A percentile compares a stretch with the other conserved stretches of the same genome.
Conservation (phyloP, 2,797 vertebrate genomes). For the Smutsia gigantea region DNA sequence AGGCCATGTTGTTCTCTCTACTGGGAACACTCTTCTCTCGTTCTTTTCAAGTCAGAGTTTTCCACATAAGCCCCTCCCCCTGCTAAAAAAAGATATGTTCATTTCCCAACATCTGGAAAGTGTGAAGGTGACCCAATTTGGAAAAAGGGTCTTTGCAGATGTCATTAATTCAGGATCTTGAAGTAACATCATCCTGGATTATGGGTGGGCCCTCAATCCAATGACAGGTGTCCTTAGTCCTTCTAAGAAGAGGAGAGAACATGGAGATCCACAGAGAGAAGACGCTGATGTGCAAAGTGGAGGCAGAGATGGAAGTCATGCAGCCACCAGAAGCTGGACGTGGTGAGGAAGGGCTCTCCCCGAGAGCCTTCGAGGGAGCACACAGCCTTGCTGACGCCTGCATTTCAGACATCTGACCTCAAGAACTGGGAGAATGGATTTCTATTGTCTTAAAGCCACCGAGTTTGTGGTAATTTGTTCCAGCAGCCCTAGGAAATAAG, state of each 20-base stretch:
- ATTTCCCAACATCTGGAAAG: not conserved
- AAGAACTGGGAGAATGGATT: not conserved
- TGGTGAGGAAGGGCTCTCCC: no score
- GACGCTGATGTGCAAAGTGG: not conserved
- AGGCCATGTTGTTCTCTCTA: not conserved
- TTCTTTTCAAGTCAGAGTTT: not conserved
- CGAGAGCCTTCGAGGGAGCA: not conserved
- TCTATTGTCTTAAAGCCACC: not conserved
- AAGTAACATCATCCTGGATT: not conserved
- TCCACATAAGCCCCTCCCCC: fast-evolving
- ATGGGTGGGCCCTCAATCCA: not conserved
- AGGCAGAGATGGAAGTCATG: not conserved
- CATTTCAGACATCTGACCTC: not conserved
- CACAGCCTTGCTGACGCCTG: not conserved
- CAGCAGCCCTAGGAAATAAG: not conserved
- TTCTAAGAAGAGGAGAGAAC: not conserved
- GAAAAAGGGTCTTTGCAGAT: not conserved
- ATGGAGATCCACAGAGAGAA: not conserved
- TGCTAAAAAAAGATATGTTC: not conserved
- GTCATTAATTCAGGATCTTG: not conserved
- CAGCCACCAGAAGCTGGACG: not conserved
- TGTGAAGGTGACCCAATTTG: not conserved
- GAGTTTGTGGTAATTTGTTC: not conserved
- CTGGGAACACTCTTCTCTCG: not conserved
- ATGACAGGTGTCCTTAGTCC: not conserved